Base-by-base conservation (phyloP, 2,113 vertebrate species). In the Zosterops japonicus region DNA sequence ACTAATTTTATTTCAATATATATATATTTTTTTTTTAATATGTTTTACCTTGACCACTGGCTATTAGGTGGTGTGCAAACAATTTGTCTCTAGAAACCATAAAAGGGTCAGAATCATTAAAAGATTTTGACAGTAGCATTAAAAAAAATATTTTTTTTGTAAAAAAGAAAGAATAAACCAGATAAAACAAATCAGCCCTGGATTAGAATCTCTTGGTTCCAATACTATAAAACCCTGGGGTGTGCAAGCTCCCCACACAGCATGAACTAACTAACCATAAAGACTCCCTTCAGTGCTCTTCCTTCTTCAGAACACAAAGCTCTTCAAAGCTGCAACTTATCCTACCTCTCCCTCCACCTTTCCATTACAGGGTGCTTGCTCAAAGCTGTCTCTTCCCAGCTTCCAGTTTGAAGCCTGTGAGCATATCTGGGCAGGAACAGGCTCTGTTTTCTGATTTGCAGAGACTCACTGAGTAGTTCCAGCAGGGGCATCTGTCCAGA, bases 311-410 rank as follows among this genome's bases (percentile, higher is more conserved):
- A 91, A 85, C 8, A 76, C 1, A 27, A 74, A 90, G 75, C 35
- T 75, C 55, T 63, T 70, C 53, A 94, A 95, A 88, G 63, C 42
- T 81, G n/a, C 70, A 95, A n/a, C 39, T 29, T 53, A 61, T 70
- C 42, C 47, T 91, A 55, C 56, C 35, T 72, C 46, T 68, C 46
- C 46, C 29, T 71, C 31, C 71, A 75, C 27, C 23, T 82, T 60
- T 82, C 55, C 55, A 49, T 29, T 83, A 47, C 47, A 67, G 50
- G 47, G 27, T 24, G n/a, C 31, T 56, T 67, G 52, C 64, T 93
- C 68, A 89, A 77, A 89, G 60, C 33, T 44, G 3, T 19, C 47
- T 69, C 75, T 69, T 79, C 17, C 9, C 47, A 70, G 71, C 36
- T 88, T 75, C 68, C 44, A 60, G 44, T 36, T 20, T 61, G 41